A percentile compares a stretch with the other conserved stretches of the same genome.
Evolutionary conservation across 2,797 vertebrate genomes (phyloP).

Genomic region (Loriculus beryllinus): DNA sequence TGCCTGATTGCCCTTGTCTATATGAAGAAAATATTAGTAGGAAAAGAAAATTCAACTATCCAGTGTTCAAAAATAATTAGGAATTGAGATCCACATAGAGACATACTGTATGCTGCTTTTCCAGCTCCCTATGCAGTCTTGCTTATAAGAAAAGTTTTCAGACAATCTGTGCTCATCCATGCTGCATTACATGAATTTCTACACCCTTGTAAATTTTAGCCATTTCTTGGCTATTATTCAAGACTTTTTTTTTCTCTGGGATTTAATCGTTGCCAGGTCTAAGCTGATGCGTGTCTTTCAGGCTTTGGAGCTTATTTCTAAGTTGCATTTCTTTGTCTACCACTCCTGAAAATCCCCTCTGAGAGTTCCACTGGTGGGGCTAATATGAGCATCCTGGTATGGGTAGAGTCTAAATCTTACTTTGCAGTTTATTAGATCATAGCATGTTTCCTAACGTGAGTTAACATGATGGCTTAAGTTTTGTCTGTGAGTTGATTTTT

Average conservation of each 20-base stretch:
- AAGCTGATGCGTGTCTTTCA: neutral
- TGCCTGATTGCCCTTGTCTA: neutral
- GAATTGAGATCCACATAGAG: neutral
- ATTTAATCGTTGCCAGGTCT: neutral
- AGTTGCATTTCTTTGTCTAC: neutral
- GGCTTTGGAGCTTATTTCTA: neutral
- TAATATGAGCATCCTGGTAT: neutral
- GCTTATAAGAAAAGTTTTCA: neutral
- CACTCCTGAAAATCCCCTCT: neutral
- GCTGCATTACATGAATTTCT: neutral
- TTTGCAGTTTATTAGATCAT: neutral
- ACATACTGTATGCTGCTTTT: neutral
- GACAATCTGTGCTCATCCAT: neutral
- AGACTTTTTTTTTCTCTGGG: neutral
- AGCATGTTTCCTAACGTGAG: neutral
- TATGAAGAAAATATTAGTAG: neutral
- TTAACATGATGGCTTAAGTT: neutral
- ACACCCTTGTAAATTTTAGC: neutral
- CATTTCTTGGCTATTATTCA: neutral
- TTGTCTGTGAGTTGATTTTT: neutral
- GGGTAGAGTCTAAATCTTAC: neutral
- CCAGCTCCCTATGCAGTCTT: neutral
- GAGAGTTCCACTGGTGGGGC: neutral
- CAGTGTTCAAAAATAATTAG: neutral
- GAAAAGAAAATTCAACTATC: neutral